These are phyloP conservation scores for Dichetophora obliterata DNA, from an alignment of 2,888 invertebrate species.

Conservation along the genomic window DNA sequence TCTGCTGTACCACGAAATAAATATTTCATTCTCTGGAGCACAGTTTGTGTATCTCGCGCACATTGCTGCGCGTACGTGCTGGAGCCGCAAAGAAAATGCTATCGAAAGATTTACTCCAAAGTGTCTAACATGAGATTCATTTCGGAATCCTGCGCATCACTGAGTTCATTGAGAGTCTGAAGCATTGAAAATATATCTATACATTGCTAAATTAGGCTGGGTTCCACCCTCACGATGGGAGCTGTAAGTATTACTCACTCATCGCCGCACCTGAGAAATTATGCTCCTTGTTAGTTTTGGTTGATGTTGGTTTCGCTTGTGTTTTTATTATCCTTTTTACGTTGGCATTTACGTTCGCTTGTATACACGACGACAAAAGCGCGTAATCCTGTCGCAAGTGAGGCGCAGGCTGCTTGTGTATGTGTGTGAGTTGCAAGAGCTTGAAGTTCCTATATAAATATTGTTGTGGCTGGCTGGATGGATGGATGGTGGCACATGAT, in stretches of 20 bases:
- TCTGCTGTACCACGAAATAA: no score
- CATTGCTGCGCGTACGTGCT: neutral
- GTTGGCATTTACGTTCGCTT: neutral
- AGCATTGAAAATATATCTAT: neutral
- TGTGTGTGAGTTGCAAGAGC: no score
- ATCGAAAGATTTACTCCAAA: no score
- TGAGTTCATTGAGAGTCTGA: neutral
- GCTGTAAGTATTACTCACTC: neutral
- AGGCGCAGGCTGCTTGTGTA: neutral
- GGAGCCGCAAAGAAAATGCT: no score
- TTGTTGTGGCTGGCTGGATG: no score
- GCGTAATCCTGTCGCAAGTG: neutral
- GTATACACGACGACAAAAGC: neutral
- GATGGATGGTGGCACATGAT: no score
- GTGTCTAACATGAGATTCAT: no score
- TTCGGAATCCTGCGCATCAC: slow-evolving; percentile 26
- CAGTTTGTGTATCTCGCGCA: neutral
- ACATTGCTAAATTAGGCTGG: neutral
- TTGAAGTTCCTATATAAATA: no score
- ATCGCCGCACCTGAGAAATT: slow-evolving; percentile 11
- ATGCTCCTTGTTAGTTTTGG: neutral
- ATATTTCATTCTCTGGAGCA: neutral
- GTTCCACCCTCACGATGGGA: neutral
- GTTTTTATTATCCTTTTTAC: neutral
- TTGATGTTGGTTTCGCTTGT: neutral